phyloP scores from a whole-genome alignment of 2,888 invertebrate genomes.

The Netelia melanura region DNA sequence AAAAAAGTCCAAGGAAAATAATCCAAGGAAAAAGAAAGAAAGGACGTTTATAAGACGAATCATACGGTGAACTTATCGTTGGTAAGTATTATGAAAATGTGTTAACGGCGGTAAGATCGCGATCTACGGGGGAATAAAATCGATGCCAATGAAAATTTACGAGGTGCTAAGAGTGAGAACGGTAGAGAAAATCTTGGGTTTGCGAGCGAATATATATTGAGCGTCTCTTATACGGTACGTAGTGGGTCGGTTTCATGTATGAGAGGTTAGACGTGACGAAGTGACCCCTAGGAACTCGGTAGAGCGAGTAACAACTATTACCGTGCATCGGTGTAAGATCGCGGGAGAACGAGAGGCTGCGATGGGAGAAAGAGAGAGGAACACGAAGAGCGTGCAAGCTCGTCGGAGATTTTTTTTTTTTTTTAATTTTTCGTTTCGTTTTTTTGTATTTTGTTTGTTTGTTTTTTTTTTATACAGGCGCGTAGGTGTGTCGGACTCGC shows the following conservation, averaged over 20 bases:
- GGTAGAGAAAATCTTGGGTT: conserved; percentile 24
- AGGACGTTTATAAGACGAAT: too few species aligned
- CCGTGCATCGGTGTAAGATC: conserved; percentile 8
- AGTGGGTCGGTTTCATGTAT: conserved; percentile 27
- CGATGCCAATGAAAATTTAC: conserved; percentile 34
- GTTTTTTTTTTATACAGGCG: background rate
- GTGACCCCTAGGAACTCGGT: conserved; percentile 56
- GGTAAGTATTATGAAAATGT: background rate
- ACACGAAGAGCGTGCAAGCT: conserved; percentile 15
- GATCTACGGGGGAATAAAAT: background rate
- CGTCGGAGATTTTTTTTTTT: background rate
- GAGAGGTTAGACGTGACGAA: conserved; percentile 61
- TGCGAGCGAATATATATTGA: conserved; percentile 2
- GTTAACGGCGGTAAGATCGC: background rate
- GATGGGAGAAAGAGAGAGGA: background rate
- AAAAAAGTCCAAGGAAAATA: background rate
- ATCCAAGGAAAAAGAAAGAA: background rate
- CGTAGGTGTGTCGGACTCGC: conserved; percentile 22
- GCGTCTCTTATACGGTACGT: background rate
- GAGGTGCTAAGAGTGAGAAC: conserved; percentile 43
- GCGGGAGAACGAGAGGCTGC: conserved; percentile 7
- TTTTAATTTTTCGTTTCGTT: conserved; percentile 2
- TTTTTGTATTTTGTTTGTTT: background rate
- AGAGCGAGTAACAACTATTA: conserved; percentile 40
- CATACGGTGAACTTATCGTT: background rate